Evolutionary conservation across 2,888 invertebrate species (phyloP).

Genomic region (Plebejus argus): DNA sequence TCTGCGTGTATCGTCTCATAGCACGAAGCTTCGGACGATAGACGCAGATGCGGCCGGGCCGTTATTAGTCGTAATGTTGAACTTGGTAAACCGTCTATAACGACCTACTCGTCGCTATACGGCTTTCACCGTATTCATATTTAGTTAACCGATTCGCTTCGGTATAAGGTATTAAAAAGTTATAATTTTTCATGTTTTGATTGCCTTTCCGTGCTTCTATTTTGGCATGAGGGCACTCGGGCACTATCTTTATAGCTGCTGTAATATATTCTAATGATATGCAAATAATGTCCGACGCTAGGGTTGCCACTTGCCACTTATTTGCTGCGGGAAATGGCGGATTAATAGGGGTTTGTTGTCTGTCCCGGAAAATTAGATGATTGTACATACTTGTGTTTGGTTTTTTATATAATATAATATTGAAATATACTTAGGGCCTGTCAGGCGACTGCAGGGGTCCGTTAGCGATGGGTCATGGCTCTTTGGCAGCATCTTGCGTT

Average conservation of each 20-base stretch:
- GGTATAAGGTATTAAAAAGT: neutral
- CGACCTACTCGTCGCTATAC: neutral
- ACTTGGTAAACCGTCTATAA: too few relatives aligned
- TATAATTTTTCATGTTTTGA: neutral
- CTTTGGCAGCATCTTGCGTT: too few relatives aligned
- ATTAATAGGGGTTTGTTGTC: neutral
- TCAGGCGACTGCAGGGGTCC: too few relatives aligned
- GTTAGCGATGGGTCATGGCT: too few relatives aligned
- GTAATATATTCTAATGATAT: slow-evolving; percentile 20
- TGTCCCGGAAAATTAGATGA: neutral
- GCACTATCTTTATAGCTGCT: slow-evolving; percentile 16
- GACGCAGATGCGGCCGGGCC: too few relatives aligned
- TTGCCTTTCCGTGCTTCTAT: neutral
- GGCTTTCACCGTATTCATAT: neutral
- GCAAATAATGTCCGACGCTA: neutral
- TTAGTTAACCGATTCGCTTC: neutral
- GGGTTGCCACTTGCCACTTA: neutral
- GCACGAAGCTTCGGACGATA: too few relatives aligned
- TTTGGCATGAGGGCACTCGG: slow-evolving; percentile 14
- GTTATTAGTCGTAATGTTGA: too few relatives aligned
- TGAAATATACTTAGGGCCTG: too few relatives aligned
- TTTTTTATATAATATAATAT: too few relatives aligned
- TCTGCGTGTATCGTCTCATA: too few relatives aligned
- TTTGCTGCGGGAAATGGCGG: neutral
- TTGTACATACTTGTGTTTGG: too few relatives aligned